Percentiles rank a stretch among this genome's conserved stretches.
These are phyloP conservation scores for Parasteatoda tepidariorum DNA, from an alignment of 1,140 invertebrate species.

Conservation along the genomic window DNA sequence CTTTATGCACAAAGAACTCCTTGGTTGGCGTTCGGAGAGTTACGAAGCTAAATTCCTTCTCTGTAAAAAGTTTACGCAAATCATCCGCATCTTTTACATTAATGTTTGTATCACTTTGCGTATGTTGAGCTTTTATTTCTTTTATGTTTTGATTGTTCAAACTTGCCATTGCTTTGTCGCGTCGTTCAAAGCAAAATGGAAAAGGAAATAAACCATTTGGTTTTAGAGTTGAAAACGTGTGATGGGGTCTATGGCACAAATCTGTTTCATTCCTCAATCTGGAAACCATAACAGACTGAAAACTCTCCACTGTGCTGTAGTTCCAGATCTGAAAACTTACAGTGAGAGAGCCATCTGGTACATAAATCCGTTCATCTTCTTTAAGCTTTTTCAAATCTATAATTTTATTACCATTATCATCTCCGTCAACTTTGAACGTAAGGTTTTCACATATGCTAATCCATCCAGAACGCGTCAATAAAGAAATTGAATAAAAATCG, in stretches of 20 bases:
- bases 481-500: neutral
- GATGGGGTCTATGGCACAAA: neutral
- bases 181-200: too few relatives aligned
- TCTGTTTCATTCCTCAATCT: neutral
- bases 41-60: neutral
- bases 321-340: neutral
- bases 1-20: neutral
- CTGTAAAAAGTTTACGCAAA: neutral
- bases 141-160: too few relatives aligned
- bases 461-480: neutral
- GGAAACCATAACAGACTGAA: neutral
- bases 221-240: neutral
- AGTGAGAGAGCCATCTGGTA: neutral
- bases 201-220: neutral
- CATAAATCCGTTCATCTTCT: neutral
- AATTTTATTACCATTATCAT: neutral
- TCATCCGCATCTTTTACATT: neutral
- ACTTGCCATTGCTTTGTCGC: neutral
- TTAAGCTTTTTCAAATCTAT: neutral
- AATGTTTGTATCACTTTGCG: neutral
- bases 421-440: neutral
- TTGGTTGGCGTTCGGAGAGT: neutral
- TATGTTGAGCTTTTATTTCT: neutral
- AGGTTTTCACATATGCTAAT: neutral
- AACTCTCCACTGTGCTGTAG: neutral